Evolutionary conservation across 2,888 invertebrate species (phyloP).

Genomic region (Eristalis tenax): DNA sequence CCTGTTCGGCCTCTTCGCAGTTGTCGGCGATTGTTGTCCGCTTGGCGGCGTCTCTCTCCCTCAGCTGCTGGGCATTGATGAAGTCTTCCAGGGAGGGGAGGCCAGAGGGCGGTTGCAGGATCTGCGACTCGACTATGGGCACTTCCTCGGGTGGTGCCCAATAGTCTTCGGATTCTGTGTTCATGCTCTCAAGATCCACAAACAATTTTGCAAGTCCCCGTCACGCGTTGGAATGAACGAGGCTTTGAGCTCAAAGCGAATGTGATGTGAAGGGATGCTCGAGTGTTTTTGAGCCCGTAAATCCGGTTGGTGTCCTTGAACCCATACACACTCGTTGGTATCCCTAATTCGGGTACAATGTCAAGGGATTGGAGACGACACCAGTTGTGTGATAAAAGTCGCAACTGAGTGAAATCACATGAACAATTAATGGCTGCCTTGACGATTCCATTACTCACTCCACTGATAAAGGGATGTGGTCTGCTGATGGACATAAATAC

Average conservation of each 20-base stretch:
- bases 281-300: not conserved
- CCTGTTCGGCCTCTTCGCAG: not conserved
- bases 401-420: not conserved
- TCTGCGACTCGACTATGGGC: not conserved
- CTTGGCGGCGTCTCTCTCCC: not conserved
- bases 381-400: not conserved
- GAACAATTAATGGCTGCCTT: not conserved
- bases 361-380: not conserved
- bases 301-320: not conserved
- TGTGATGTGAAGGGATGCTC: not conserved
- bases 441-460: not conserved
- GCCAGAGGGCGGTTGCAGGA: conserved; percentile 21
- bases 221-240: not conserved
- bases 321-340: not conserved
- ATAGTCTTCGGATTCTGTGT: conserved; percentile 1
- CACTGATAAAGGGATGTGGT: not conserved
- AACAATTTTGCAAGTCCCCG: not conserved
- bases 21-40: not conserved
- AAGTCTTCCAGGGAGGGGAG: conserved; percentile 51
- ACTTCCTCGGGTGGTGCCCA: conserved; percentile 2
- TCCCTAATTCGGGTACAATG: no score
- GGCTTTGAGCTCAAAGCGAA: not conserved
- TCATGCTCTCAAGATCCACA: not conserved
- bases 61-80: conserved; percentile 25
- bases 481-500: not conserved